Evolutionary conservation across 2,797 vertebrate species (phyloP).

Genomic region (Aulostomus chinensis): DNA sequence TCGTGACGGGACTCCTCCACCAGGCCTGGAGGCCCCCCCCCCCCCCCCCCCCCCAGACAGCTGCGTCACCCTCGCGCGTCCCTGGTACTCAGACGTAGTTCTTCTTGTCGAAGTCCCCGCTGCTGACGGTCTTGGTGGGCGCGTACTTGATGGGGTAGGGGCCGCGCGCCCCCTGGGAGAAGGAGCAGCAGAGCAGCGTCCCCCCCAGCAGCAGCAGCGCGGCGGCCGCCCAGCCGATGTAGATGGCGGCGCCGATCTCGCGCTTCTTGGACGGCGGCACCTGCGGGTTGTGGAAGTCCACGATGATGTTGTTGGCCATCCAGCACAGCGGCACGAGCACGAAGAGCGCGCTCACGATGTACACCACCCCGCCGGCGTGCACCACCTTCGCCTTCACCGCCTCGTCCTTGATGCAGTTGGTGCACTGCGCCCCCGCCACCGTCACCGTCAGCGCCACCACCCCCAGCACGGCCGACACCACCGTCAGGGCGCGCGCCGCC

Average conservation of each 20-base stretch:
- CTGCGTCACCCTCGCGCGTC: too few species aligned
- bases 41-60: too few species aligned
- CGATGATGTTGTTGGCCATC: slow-evolving; percentile 92
- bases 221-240: slow-evolving; percentile 90
- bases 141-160: slow-evolving; percentile 85
- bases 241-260: slow-evolving; percentile 93
- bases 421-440: slow-evolving; percentile 91
- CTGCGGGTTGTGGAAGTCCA: slow-evolving; percentile 86
- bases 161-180: slow-evolving; percentile 68
- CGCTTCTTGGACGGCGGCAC: slow-evolving; percentile 83
- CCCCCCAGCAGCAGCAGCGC: slow-evolving; percentile 90
- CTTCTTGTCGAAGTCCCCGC: slow-evolving; percentile 88
- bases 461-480: slow-evolving; percentile 83
- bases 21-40: too few species aligned
- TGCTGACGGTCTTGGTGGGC: slow-evolving; percentile 77
- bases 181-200: slow-evolving; percentile 85
- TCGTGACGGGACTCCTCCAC: too few species aligned
- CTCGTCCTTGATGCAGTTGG: slow-evolving; percentile 85
- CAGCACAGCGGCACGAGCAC: slow-evolving; percentile 91
- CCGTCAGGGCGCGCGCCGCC: slow-evolving; percentile 85
- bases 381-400: slow-evolving; percentile 82
- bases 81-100: slow-evolving; percentile 93
- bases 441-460: slow-evolving; percentile 85
- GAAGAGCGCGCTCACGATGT: slow-evolving; percentile 84
- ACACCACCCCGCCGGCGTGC: slow-evolving; percentile 83